Conservation (phyloP, 2,113 vertebrate genomes). For the Muntiacus muntjak region DNA sequence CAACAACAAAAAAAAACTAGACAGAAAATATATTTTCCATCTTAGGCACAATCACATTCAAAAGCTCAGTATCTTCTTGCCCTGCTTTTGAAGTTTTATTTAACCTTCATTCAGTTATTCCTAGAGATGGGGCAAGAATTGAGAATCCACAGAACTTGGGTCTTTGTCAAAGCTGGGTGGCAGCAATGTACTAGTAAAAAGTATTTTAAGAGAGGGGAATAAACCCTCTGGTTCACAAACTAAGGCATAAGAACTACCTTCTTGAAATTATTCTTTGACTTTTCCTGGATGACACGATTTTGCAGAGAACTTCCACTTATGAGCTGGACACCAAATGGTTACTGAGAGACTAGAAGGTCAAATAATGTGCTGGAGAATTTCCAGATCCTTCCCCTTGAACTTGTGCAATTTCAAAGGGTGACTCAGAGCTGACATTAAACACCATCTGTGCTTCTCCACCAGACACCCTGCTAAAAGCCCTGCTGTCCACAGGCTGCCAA, state of each 20-base stretch:
- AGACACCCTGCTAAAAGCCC: neutral
- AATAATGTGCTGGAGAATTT: slow-evolving; percentile 20
- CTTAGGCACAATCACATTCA: slow-evolving; percentile 26
- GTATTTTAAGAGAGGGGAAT: neutral
- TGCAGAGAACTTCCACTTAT: slow-evolving; percentile 3
- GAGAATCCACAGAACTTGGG: neutral
- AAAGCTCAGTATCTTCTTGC: neutral
- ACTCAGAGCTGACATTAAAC: slow-evolving; percentile 51
- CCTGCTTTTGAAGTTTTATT: neutral
- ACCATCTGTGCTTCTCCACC: slow-evolving; percentile 42
- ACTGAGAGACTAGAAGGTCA: slow-evolving; percentile 34
- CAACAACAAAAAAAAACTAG: slow-evolving; percentile 33
- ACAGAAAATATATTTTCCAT: slow-evolving; percentile 45
- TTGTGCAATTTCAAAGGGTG: slow-evolving; percentile 42
- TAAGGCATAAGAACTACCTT: neutral
- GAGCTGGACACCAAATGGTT: neutral
- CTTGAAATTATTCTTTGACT: neutral
- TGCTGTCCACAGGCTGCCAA: neutral
- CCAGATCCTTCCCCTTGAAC: slow-evolving; percentile 49
- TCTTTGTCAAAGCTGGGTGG: neutral
- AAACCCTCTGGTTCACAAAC: neutral
- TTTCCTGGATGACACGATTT: neutral
- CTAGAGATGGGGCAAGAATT: neutral
- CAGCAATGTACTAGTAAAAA: neutral
- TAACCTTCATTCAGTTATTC: neutral